Conservation (phyloP, 2,113 vertebrate genomes). For the Actenoides lindsayi region DNA sequence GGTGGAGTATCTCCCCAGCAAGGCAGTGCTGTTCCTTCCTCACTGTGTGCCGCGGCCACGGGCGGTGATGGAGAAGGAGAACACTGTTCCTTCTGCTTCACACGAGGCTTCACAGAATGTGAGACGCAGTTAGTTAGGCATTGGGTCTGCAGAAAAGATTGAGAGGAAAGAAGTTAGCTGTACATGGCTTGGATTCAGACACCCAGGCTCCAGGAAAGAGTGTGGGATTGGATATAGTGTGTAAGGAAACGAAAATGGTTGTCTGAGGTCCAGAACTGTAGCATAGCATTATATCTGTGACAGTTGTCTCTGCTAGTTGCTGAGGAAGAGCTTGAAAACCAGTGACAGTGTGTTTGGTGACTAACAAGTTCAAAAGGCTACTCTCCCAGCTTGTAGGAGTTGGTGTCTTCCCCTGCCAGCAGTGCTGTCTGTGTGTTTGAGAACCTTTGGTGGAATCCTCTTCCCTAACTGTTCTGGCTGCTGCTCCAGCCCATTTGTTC, state of each 20-base stretch:
- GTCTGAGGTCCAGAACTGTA: not conserved
- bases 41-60: not conserved
- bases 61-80: not conserved
- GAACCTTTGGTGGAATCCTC: not conserved
- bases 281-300: not conserved
- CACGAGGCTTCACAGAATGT: not conserved
- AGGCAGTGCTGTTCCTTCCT: not conserved
- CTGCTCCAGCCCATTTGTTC: not conserved
- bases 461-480: not conserved
- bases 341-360: not conserved
- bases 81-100: not conserved
- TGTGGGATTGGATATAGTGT: not conserved
- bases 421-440: rapidly evolving
- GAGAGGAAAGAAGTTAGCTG: not conserved
- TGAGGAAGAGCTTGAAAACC: not conserved
- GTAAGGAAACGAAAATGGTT: not conserved
- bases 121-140: not conserved
- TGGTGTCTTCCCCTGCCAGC: not conserved
- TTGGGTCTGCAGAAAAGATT: not conserved
- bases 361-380: not conserved
- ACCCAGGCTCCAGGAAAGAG: not conserved
- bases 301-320: not conserved
- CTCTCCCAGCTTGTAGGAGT: not conserved
- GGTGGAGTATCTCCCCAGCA: not conserved
- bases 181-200: not conserved